Evolutionary conservation across 2,113 vertebrate genomes (phyloP).

Genomic region (Odontophorus gujanensis): DNA sequence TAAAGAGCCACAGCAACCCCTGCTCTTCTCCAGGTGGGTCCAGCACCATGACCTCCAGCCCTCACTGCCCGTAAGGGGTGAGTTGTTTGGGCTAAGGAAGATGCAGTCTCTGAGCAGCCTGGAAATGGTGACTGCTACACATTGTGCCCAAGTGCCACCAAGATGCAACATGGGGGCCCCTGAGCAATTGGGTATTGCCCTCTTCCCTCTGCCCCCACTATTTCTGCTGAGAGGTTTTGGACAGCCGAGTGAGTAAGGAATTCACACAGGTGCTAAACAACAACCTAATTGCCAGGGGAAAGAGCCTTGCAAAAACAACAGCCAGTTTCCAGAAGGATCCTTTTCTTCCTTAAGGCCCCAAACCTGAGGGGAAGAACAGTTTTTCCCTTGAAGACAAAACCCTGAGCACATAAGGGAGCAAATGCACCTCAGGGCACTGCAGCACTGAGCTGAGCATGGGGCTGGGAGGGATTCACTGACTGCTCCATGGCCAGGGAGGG

Average conservation of each 20-base stretch:
- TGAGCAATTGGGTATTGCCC: neutral
- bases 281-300: neutral
- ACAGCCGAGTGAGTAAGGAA: neutral
- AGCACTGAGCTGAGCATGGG: rapidly evolving
- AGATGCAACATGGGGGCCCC: neutral
- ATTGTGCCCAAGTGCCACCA: neutral
- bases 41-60: neutral
- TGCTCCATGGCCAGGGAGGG: neutral
- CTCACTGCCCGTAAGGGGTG: neutral
- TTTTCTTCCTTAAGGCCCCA: neutral
- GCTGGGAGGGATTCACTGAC: neutral
- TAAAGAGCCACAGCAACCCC: neutral
- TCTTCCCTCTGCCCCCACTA: neutral
- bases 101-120: neutral
- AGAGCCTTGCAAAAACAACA: neutral
- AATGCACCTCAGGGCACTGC: rapidly evolving
- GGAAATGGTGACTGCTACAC: neutral
- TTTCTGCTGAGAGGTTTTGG: neutral
- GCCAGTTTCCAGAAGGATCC: neutral
- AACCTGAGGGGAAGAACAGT: neutral
- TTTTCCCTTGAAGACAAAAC: neutral
- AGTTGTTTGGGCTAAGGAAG: neutral
- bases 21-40: rapidly evolving
- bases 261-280: neutral
- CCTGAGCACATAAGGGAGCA: neutral